Evolutionary conservation across 2,797 vertebrate genomes (phyloP), one percentile per base, ranked within the genome.

Genomic region (Myiothlypis coronata): DNA sequence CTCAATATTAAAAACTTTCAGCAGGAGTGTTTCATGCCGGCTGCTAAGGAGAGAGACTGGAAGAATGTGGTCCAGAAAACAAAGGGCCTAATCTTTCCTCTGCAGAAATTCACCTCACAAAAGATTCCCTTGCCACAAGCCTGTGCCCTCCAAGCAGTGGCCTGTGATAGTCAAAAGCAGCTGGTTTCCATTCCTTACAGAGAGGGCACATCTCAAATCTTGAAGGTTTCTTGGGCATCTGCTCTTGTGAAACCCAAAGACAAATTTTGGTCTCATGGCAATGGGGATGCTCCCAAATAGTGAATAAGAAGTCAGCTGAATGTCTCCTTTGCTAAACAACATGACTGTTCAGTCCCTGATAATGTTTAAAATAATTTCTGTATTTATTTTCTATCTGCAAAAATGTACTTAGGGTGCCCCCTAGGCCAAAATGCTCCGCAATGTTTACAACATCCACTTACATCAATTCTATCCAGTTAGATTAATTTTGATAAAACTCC

Each of bases 351-450:
- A 1, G 20, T 55, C 32, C 53, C 37, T 11, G 35, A 50, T 52
- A 70, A 35, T 5, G 35, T 88, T 93, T 70, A 30, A 86, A 90
- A 49, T 46, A 2, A 39, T 88, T 74, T 32, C 35, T 85, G 12
- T 53, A 74, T 70, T 89, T 92, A 37, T 68, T 79, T 87, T 20
- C 84, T 63, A 70, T 50, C 59, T 63, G 35, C 34, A 96, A 93
- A 93, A 92, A 86, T 82, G 85, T 93, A 96, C 85, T 75, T 96
- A 95, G 95, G 87, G 91, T 97, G 96, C 94, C 94, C 95, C 77
- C 95, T 96, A 97, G 92, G 72, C 85, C 91, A 96, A 93, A 91
- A 93, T 34, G 35, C 46, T 79, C 61, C 52, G 67, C 35, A 60
- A 34, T 60, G 61, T 86, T 91, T 90, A 57, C 41, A 71, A 30